These are phyloP conservation scores for Psilopsiagon aymara DNA, from an alignment of 2,113 vertebrate genomes.

Conservation along the genomic window DNA sequence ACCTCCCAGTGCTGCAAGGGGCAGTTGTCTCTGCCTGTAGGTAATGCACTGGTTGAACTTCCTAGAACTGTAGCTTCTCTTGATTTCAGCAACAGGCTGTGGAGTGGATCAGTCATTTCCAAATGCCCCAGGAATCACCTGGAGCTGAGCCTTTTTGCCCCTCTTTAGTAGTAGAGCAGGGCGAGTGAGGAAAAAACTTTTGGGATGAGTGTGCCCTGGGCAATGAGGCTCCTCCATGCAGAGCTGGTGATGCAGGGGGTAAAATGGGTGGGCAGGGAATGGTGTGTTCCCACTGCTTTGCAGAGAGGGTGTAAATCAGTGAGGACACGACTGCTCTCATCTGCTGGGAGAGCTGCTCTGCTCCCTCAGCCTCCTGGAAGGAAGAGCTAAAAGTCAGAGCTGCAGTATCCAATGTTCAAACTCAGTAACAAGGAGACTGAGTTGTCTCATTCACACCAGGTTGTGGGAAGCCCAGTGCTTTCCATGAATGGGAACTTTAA, in stretches of 20 bases:
- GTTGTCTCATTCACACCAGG: neutral
- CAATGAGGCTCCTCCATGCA: neutral
- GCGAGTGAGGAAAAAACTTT: neutral
- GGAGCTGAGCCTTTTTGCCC: neutral
- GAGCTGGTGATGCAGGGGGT: neutral
- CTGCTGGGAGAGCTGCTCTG: neutral
- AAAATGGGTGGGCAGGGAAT: neutral
- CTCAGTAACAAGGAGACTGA: neutral
- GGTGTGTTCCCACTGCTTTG: neutral
- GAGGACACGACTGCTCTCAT: accelerated
- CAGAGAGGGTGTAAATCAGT: neutral
- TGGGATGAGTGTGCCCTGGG: neutral
- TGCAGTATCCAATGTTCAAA: neutral
- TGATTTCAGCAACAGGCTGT: neutral
- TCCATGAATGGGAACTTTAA: neutral
- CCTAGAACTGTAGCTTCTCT: neutral
- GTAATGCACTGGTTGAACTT: neutral
- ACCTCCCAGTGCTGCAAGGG: neutral
- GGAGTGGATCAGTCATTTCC: neutral
- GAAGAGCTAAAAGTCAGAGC: neutral
- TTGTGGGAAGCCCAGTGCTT: neutral
- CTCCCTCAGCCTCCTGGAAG: neutral
- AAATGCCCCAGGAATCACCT: neutral
- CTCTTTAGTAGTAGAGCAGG: neutral
- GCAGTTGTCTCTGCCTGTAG: neutral